These are phyloP conservation scores for Tuberolachnus salignus DNA, from an alignment of 2,888 invertebrate species.

Conservation along the genomic window DNA sequence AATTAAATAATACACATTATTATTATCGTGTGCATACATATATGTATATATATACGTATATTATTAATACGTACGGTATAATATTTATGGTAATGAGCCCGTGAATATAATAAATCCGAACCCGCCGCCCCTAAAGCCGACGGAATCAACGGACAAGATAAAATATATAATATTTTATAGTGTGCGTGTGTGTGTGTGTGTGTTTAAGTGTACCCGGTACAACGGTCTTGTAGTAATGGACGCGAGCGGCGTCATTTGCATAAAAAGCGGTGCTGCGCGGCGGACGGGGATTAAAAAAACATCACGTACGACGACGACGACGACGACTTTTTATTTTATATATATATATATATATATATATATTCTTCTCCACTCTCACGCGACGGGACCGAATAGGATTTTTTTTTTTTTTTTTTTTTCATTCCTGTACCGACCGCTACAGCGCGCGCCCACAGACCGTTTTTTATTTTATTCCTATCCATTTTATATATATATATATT, in stretches of 20 bases:
- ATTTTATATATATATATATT: background rate
- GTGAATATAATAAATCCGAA: background rate
- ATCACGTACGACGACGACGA: background rate
- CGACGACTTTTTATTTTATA: too few relatives aligned
- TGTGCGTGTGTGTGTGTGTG: too few relatives aligned
- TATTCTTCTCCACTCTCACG: too few relatives aligned
- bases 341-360: too few relatives aligned
- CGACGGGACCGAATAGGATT: too few relatives aligned
- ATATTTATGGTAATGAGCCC: background rate
- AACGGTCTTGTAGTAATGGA: background rate
- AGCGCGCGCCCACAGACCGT: slow-evolving; percentile 28
- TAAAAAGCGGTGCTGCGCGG: background rate
- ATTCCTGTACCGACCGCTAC: too few relatives aligned
- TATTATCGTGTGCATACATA: too few relatives aligned
- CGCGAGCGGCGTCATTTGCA: slow-evolving; percentile 1
- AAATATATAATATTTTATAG: too few relatives aligned
- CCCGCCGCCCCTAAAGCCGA: background rate
- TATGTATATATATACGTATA: too few relatives aligned
- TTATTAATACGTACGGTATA: too few relatives aligned
- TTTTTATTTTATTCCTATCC: too few relatives aligned
- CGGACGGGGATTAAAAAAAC: slow-evolving; percentile 15
- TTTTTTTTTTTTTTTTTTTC: background rate
- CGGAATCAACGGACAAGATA: background rate
- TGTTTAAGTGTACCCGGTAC: too few relatives aligned
- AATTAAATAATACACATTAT: background rate